These are phyloP conservation scores for Myanophis thanlyinensis DNA, from an alignment of 2,113 vertebrate genomes.

Conservation along the genomic window DNA sequence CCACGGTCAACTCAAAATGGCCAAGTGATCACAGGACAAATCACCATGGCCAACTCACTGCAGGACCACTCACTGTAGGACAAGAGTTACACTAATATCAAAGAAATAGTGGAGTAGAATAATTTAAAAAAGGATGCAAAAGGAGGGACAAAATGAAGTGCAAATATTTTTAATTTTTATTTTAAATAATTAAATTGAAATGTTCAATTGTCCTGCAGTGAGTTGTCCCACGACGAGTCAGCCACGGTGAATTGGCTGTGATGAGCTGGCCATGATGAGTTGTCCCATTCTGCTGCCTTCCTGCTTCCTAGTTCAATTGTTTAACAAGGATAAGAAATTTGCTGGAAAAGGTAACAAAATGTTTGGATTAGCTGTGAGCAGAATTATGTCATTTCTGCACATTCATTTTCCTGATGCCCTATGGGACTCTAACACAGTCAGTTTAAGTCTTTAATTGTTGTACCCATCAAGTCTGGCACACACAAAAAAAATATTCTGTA, in stretches of 20 bases:
- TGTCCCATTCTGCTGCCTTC: neutral
- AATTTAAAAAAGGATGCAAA: neutral
- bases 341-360: neutral
- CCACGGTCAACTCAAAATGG: too few species aligned
- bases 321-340: neutral
- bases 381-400: neutral
- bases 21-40: too few species aligned
- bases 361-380: rapidly evolving
- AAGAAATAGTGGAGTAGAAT: neutral
- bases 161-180: neutral
- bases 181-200: neutral
- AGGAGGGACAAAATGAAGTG: neutral
- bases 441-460: neutral
- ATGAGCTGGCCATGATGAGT: neutral
- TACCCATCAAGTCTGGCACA: neutral
- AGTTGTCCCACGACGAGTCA: neutral
- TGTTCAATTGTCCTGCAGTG: neutral
- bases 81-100: neutral
- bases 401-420: neutral
- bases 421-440: neutral
- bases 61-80: neutral
- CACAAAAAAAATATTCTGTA: neutral
- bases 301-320: neutral
- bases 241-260: neutral
- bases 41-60: neutral